These are phyloP conservation scores for Neuroscelio doddi DNA, from an alignment of 2,888 invertebrate genomes.

Conservation along the genomic window DNA sequence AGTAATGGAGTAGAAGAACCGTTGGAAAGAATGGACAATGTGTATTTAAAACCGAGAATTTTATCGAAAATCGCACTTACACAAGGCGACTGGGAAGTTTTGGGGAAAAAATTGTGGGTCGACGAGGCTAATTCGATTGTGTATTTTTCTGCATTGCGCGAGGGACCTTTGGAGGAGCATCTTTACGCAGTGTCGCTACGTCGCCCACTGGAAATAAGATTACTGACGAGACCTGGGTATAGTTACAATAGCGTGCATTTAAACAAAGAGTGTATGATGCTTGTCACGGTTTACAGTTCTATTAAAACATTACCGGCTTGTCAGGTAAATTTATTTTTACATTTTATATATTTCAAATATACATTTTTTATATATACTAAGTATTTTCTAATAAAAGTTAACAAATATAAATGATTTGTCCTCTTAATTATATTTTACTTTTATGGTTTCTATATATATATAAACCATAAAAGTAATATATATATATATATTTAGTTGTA, in stretches of 20 bases:
- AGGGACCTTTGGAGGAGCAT: slow-evolving; percentile 94
- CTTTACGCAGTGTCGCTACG: slow-evolving; percentile 88
- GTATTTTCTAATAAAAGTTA: too few relatives aligned
- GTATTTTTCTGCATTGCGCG: slow-evolving; percentile 92
- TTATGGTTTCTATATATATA: background rate
- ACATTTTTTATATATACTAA: too few relatives aligned
- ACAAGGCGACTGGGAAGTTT: slow-evolving; percentile 94
- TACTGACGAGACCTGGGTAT: slow-evolving; percentile 87
- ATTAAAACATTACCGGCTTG: slow-evolving; percentile 87
- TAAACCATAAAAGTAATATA: too few relatives aligned
- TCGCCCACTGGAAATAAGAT: slow-evolving; percentile 80
- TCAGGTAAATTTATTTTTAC: too few relatives aligned
- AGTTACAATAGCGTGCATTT: slow-evolving; percentile 79
- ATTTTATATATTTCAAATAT: too few relatives aligned
- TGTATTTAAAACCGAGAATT: slow-evolving; percentile 77
- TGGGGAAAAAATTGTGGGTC: slow-evolving; percentile 90
- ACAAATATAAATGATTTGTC: slow-evolving; percentile 7
- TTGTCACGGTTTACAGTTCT: slow-evolving; percentile 88
- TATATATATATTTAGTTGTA: too few relatives aligned
- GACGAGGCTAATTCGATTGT: slow-evolving; percentile 85
- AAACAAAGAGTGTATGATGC: slow-evolving; percentile 82
- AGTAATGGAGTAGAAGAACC: slow-evolving; percentile 75
- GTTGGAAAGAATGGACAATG: slow-evolving; percentile 73
- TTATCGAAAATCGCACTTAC: slow-evolving; percentile 84
- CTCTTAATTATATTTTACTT: too few relatives aligned